phyloP scores from a whole-genome alignment of 2,888 invertebrate genomes.

The Ditylenchus weischeri region DNA sequence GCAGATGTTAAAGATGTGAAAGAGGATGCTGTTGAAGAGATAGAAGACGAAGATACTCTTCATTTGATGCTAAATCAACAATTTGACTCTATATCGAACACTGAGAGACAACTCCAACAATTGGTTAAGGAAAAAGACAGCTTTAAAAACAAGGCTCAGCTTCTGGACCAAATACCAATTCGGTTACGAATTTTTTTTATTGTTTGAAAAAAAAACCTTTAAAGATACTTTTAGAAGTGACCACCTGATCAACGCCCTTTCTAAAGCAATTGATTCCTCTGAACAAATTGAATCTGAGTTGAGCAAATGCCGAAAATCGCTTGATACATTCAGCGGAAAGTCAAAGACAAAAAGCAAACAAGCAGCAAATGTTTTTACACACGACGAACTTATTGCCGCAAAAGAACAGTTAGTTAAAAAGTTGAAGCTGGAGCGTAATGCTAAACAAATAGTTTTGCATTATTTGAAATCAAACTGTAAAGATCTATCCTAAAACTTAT shows the following conservation, averaged over 20 bases:
- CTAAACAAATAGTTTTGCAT: neutral
- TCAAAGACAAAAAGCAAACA: too few species aligned
- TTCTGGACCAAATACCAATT: constrained; percentile 9
- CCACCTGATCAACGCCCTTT: neutral
- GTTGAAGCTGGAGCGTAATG: neutral
- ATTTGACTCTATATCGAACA: neutral
- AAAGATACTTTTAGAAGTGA: constrained; percentile 1
- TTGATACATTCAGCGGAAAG: neutral
- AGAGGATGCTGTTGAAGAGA: neutral
- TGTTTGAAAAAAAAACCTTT: neutral
- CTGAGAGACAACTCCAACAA: neutral
- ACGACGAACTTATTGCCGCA: too few species aligned
- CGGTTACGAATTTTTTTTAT: neutral
- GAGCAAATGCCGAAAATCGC: neutral
- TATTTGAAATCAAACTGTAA: too few species aligned
- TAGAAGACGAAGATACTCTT: constrained; percentile 6
- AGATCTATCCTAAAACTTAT: too few species aligned
- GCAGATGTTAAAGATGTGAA: neutral
- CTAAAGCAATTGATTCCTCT: constrained; percentile 4
- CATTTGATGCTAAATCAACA: constrained; percentile 11
- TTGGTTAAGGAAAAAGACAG: neutral
- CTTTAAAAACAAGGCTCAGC: neutral
- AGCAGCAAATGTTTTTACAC: too few species aligned
- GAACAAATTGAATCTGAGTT: neutral
- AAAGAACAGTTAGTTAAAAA: neutral